These are phyloP conservation scores for Leucophenga montana DNA, from an alignment of 2,888 invertebrate species.

Conservation along the genomic window DNA sequence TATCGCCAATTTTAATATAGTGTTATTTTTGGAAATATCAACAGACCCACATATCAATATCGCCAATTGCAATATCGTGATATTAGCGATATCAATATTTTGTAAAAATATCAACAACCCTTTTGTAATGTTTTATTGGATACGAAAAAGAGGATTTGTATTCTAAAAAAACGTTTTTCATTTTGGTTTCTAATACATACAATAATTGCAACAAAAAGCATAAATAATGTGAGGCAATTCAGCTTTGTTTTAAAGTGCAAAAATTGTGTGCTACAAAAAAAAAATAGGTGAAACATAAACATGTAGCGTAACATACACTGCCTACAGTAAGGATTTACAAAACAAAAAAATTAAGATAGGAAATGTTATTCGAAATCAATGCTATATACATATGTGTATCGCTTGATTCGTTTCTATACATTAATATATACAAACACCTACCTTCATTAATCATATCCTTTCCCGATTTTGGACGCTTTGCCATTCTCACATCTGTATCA, in stretches of 20 bases:
- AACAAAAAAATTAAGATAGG: too few relatives aligned
- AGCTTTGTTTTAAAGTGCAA: background rate
- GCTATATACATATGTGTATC: background rate
- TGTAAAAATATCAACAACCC: too few relatives aligned
- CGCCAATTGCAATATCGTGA: too few relatives aligned
- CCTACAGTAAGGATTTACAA: too few relatives aligned
- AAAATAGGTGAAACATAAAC: too few relatives aligned
- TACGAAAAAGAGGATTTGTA: background rate
- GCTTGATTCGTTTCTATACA: too few relatives aligned
- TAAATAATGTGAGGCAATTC: constrained; percentile 2
- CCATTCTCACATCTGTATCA: constrained; percentile 75
- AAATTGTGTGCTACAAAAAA: background rate
- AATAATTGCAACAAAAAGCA: background rate
- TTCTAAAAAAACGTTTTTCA: background rate
- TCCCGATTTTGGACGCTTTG: constrained; percentile 73
- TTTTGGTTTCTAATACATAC: background rate
- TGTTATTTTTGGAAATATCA: too few relatives aligned
- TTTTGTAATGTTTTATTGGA: too few relatives aligned
- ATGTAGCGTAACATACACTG: too few relatives aligned
- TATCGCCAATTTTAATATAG: too few relatives aligned
- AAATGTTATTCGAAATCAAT: background rate
- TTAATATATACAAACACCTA: constrained; percentile 45
- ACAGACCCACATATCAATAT: too few relatives aligned
- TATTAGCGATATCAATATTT: too few relatives aligned
- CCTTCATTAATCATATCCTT: constrained; percentile 73